A percentile compares a stretch with the other conserved stretches of the same genome.
These are phyloP conservation scores for Charina bottae DNA, from an alignment of 2,113 vertebrate species.

Conservation along the genomic window DNA sequence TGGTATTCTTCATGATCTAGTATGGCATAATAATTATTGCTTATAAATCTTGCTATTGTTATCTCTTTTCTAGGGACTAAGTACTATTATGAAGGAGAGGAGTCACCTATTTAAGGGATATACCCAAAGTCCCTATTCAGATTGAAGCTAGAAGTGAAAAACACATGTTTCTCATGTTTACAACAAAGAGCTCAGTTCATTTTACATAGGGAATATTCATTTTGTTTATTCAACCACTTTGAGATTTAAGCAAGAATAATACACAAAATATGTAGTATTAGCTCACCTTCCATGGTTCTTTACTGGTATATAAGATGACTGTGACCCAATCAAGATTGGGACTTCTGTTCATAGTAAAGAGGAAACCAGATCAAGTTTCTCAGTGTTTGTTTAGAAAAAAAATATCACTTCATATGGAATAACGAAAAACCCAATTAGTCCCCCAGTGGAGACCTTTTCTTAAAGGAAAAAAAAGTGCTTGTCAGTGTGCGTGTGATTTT, in stretches of 20 bases:
- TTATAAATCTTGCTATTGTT: not conserved
- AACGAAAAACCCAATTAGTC: not conserved
- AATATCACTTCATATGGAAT: not conserved
- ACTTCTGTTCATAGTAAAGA: not conserved
- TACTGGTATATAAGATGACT: not conserved
- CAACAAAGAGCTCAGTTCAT: not conserved
- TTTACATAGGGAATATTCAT: not conserved
- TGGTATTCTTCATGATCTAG: slow-evolving; percentile 51
- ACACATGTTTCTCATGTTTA: not conserved
- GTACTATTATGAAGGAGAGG: not conserved
- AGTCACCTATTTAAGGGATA: not conserved
- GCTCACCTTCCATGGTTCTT: not conserved
- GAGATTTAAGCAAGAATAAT: not conserved
- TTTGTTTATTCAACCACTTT: not conserved
- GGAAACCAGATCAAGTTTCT: not conserved
- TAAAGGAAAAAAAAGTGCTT: not conserved
- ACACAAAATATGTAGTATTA: not conserved
- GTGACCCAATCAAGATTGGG: not conserved
- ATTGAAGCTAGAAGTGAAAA: not conserved
- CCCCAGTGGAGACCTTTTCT: not conserved
- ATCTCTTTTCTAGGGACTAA: not conserved
- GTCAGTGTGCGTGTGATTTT: not conserved
- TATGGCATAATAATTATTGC: slow-evolving; percentile 51
- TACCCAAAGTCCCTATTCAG: not conserved
- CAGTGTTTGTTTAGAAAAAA: not conserved